Evolutionary conservation across 2,888 invertebrate genomes (phyloP), one percentile per base, ranked within the genome.

Genomic region (Drosophila kuntzei): DNA sequence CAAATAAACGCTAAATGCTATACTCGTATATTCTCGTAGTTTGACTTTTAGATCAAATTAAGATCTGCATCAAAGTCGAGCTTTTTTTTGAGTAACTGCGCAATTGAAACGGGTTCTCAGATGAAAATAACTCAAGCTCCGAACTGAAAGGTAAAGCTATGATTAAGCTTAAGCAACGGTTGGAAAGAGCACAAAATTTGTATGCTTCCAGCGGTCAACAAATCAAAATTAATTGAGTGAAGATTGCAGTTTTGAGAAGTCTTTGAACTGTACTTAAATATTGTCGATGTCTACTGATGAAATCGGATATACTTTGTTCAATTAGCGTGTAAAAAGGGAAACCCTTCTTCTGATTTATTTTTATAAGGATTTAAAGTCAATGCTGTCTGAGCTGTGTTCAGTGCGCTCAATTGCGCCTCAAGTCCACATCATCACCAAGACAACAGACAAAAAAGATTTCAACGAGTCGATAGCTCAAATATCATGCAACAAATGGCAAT

Each of bases 391-490:
- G 79, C 79, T 57, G 22, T 39, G 47, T 37, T 64, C 60, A 61
- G 29, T 76, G 72, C 64, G 65, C 60, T 44, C 64, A 72, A 62
- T 78, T 67, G 69, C 58, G 58, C 54, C 69, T 46, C 54, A 61
- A 76, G 76, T 62, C 37, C 43, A 14, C 25, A 65, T 79, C 69
- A 49, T 83, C 69, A 44, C 67, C 78, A 78, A 78, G 84, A 62
- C 75, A 69, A 78, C 78, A 75, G 84, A 83, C 89, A 67, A 59
- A 62, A 65, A 12, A 51, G 72, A 80, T 80, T 73, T 69, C 57
- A 65, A 63, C 55, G 49, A 60, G 61, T 54, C 73, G 51, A 75
- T 73, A 61, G 80, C 87, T 86, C 71, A 72, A 79, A 81, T 82
- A 60, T 63, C 82, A 66, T 39, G 57, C 71, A 74, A 73, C 68